Evolutionary conservation across 2,888 invertebrate species (phyloP), one percentile per base, ranked within the genome.

Genomic region (Eueremaeus valkanovi): DNA sequence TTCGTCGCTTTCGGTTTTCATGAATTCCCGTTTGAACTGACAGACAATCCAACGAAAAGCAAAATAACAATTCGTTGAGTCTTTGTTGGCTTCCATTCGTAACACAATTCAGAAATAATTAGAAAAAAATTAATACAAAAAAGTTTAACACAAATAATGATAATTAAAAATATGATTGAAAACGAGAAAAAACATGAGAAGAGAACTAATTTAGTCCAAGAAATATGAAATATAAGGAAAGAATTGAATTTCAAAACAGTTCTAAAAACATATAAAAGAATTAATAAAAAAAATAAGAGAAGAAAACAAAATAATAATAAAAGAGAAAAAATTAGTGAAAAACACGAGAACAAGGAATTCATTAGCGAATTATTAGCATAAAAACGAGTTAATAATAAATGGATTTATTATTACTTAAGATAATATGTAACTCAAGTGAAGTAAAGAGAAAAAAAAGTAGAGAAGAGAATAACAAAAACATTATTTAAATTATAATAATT

Each of bases 41-140:
- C 78, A 78, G 21, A 78, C 74, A 36, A 78, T 75, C 75, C 76
- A 76, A 33, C 78, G 75, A 49, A 78, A 78, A 21, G 78, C 78
- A 45, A 78, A 78, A 58, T 76, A 78, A 55, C 76, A 78, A 74
- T 78, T 78, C 24, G 55, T 73, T n/a, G 77, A 77, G 11, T 78
- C 78, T 72, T 78, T 76, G n/a, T 68, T 72, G 8, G 73, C 76
- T 75, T 40, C 33, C 29, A 40, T 31, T 21, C 24, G 24, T 27
- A 58, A 66, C 1, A 36, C 36, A 66, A 66, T 18, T 21, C 11
- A 36, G 21, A 66, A 66, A 36, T 18, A 13, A 40, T 36, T 66
- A 11, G 16, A 36, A 66, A 36, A 36, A 36, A 36, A 8, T 36
- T 11, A 36, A 8, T 8, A 36, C 36, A 36, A 36, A 36, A 8